Base-by-base conservation (phyloP, 1,140 invertebrate species). In the Nylanderia fulva region DNA sequence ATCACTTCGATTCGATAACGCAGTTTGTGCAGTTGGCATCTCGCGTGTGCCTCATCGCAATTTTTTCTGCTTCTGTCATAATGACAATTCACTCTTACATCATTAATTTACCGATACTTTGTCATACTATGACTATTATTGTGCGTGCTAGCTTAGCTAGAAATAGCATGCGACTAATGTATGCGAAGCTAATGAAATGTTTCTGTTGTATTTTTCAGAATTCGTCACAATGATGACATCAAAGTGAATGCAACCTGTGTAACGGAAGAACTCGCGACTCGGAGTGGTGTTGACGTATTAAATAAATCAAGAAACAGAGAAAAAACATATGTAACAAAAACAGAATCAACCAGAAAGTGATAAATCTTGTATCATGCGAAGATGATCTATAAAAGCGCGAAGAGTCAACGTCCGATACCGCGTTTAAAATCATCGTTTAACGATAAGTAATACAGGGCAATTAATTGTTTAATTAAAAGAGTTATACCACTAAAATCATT, bases 151-250 rank as follows among this genome's bases (percentile, higher is more conserved):
- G 1, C 4, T 29, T 52, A 6, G 45, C 11, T 48, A 52, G 2
- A 1, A 1, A 66, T 36, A 13, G 15, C 4, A 13, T 36, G 21
- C 18, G 42, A 13, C 2, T 54, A 52, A 75, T 6, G 6, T 13
- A 58, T 8, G 18, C 8, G 39, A 52, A 58, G 83, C 18, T 68
- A 83, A 74, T 5, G 9, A 39, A 48, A 60, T 5, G 27, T 21
- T 58, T 66, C 72, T 85, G 89, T 93, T 93, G 92, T 95, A 94
- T 95, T 95, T 93, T 98, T 69, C 97, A 98, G 98, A 99, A 97
- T 99, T 99, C 96, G 98, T 99, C 96, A 99, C 98, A 96, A 99
- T 99, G 98, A 99, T 99, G 98, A 99, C 98, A 96, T 99, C 98
- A 96, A 99, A 99, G 98, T 99, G 98, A 96, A 95, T 94, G 89